phyloP scores from a whole-genome alignment of 2,888 invertebrate genomes.

The Hydrotaea diabolus region DNA sequence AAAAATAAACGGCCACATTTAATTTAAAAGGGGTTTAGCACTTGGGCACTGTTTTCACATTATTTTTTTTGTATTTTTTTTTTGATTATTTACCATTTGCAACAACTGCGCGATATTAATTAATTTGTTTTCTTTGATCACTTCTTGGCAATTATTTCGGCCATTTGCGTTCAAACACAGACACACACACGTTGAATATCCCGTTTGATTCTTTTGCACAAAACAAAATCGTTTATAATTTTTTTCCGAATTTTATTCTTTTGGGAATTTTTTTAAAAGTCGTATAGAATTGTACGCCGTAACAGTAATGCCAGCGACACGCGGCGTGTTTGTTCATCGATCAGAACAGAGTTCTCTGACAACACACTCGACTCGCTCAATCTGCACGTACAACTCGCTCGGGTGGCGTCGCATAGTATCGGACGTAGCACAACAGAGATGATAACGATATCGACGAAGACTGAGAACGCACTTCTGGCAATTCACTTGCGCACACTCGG shows the following conservation, averaged over 20 bases:
- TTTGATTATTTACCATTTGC: conserved; percentile 18
- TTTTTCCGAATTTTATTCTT: neutral
- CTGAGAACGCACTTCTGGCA: conserved; percentile 54
- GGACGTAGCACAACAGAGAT: conserved; percentile 50
- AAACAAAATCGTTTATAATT: too few relatives aligned
- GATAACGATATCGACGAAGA: conserved; percentile 66
- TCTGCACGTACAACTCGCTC: conserved; percentile 21
- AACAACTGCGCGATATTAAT: neutral
- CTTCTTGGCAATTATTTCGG: conserved; percentile 14
- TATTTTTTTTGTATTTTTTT: neutral
- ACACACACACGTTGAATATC: too few relatives aligned
- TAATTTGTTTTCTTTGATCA: conserved; percentile 10
- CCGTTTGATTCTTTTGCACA: too few relatives aligned
- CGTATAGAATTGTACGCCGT: neutral
- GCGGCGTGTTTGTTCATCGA: conserved; percentile 26
- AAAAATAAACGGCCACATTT: conserved; percentile 20
- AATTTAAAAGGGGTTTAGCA: neutral
- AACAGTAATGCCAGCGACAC: conserved; percentile 4
- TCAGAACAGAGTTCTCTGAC: conserved; percentile 24
- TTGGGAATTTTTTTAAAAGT: neutral
- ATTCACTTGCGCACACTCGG: conserved; percentile 61
- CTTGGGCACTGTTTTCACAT: neutral
- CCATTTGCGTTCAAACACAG: neutral
- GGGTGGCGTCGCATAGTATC: conserved; percentile 40
- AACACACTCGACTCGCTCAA: neutral